Evolutionary conservation across 2,113 vertebrate species (phyloP), one percentile per base, ranked within the genome.

Genomic region (Mustela lutreola): DNA sequence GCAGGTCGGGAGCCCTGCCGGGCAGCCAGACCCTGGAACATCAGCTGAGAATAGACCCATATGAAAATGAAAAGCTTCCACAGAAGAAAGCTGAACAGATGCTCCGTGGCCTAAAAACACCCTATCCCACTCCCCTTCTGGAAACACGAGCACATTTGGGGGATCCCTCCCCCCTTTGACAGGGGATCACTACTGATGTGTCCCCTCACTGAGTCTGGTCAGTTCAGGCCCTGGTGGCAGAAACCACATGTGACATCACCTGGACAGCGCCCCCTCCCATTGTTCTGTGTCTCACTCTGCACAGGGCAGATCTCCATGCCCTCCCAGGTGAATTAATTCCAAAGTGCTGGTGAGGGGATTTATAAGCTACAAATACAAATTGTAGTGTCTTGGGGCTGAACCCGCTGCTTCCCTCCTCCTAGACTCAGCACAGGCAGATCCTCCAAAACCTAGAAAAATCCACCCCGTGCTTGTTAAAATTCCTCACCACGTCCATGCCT

Each of bases 401-500:
- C 83, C n/a, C 2, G 0, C 83, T 1, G 12, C 21, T 18, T 42
- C 24, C 33, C 70, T 81, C 60, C 33, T 70, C 75, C 42, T 76
- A n/a, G 58, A 58, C 26, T 62, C 39, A 1, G 16, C 8, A n/a
- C 36, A 2, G 16, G 48, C 50, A 36, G 5, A 67, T 60, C 36
- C 75, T 76, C 76, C 76, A 65, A 53, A 21, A 22, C 42, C 71
- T 65, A 42, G 56, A 65, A 78, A 78, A n/a, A 7, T 31, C 58
- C 26, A 0, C 24, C 42, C 31, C 1, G 31, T 95, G 39, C 45
- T 62, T 63, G 33, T 56, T 79, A 39, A 82, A n/a, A 76, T 36
- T 45, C 78, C 53, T 73, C 1, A 0, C 76, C 50, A 11, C 3
- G 9, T n/a, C 45, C 9, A 0, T 0, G 5, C 85, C 33, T 50